These are phyloP conservation scores for Drosophila oshimai DNA, from an alignment of 1,140 invertebrate genomes.

Conservation along the genomic window DNA sequence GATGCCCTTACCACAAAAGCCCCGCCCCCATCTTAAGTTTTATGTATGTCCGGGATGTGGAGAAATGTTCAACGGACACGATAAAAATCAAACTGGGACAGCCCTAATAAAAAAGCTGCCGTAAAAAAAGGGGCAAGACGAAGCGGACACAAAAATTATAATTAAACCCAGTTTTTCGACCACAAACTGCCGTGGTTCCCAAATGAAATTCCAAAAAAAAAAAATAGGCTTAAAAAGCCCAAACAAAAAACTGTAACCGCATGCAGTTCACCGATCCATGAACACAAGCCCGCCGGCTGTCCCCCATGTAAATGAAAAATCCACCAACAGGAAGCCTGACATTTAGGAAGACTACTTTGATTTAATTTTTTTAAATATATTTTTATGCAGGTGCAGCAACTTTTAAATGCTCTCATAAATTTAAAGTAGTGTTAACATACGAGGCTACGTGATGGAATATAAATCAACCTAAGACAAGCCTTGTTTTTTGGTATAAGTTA, in stretches of 20 bases:
- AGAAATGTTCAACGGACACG: constrained; percentile 59
- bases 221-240: constrained; percentile 10
- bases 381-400: neutral
- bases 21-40: constrained; percentile 1
- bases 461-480: neutral
- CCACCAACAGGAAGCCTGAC: neutral
- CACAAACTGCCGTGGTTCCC: constrained; percentile 36
- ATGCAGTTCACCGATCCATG: constrained; percentile 63
- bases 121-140: constrained; percentile 36
- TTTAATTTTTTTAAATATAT: neutral
- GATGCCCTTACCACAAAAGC: constrained; percentile 11
- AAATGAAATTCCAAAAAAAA: constrained; percentile 32
- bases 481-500: neutral
- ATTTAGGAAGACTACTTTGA: neutral
- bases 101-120: constrained; percentile 55
- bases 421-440: neutral
- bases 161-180: constrained; percentile 69
- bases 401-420: neutral
- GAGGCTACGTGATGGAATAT: neutral
- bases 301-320: constrained; percentile 11
- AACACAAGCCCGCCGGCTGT: constrained; percentile 27
- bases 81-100: constrained; percentile 74
- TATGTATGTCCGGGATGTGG: constrained; percentile 48
- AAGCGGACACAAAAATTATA: constrained; percentile 48
- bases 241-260: constrained; percentile 30